Conservation (phyloP, 2,888 invertebrate species). For the Brenthis ino region DNA sequence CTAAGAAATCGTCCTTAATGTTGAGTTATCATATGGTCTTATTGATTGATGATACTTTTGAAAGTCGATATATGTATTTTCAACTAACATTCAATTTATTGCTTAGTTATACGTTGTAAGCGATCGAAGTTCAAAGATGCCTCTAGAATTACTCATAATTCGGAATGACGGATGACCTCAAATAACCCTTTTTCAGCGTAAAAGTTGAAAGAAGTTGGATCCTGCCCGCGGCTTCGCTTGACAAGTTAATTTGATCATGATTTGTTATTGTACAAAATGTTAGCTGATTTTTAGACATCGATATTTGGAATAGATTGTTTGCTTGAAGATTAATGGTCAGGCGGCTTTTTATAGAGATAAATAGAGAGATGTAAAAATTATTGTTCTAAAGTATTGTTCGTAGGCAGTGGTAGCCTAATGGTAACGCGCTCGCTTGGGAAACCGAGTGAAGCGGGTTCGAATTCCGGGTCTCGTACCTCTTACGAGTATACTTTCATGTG, state of each 20-base stretch:
- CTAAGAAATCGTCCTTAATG: too few relatives aligned
- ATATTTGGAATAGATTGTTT: conserved; percentile 21
- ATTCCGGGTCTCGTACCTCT: too few relatives aligned
- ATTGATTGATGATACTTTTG: background rate
- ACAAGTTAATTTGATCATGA: conserved; percentile 48
- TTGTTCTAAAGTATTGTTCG: too few relatives aligned
- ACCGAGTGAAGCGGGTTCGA: too few relatives aligned
- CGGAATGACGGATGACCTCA: conserved; percentile 42
- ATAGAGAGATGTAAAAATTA: too few relatives aligned
- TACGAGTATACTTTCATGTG: too few relatives aligned
- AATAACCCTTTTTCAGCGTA: conserved; percentile 42
- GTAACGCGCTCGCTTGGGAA: too few relatives aligned
- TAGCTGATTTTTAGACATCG: conserved; percentile 37
- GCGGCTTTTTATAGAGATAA: background rate
- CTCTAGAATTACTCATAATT: conserved; percentile 40
- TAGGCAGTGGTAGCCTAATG: too few relatives aligned
- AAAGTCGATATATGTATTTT: background rate
- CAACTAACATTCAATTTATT: conserved; percentile 3
- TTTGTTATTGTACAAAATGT: conserved; percentile 44
- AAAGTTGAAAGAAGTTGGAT: conserved; percentile 38
- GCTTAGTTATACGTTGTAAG: conserved; percentile 11
- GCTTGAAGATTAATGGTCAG: conserved; percentile 10
- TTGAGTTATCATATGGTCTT: too few relatives aligned
- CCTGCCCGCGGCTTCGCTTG: conserved; percentile 40
- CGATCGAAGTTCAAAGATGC: conserved; percentile 26